These are phyloP conservation scores for Lamellibrachia luymesi DNA, from an alignment of 1,140 invertebrate species.

Conservation along the genomic window DNA sequence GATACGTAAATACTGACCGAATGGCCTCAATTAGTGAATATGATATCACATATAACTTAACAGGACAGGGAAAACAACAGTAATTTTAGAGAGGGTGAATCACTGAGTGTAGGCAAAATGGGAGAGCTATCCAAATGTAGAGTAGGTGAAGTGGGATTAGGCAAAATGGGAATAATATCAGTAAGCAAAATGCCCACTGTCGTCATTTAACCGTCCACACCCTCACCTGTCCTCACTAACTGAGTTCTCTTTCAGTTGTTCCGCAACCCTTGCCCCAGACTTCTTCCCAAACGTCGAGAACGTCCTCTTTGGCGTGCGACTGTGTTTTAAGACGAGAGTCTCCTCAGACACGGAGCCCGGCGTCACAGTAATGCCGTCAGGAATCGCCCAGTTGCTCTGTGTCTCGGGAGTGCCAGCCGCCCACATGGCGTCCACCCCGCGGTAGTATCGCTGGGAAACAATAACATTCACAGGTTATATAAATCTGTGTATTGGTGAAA, in stretches of 20 bases:
- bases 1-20: too few species aligned
- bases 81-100: too few species aligned
- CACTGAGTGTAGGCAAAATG: too few species aligned
- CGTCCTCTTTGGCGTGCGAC: neutral
- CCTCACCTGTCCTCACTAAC: neutral
- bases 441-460: neutral
- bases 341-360: constrained; percentile 6
- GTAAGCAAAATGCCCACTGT: too few species aligned
- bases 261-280: neutral
- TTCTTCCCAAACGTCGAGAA: neutral
- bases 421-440: neutral
- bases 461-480: neutral
- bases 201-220: neutral
- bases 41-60: too few species aligned
- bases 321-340: neutral
- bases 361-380: neutral
- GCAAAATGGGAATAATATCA: too few species aligned
- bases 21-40: too few species aligned
- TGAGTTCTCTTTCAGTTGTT: neutral
- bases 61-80: too few species aligned
- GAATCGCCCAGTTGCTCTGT: neutral
- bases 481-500: neutral
- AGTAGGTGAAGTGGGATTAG: too few species aligned
- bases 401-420: neutral
- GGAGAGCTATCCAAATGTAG: too few species aligned